Evolutionary conservation across 2,888 invertebrate species (phyloP), one percentile per base, ranked within the genome.

Genomic region (Cataglyphis altisquamis): DNA sequence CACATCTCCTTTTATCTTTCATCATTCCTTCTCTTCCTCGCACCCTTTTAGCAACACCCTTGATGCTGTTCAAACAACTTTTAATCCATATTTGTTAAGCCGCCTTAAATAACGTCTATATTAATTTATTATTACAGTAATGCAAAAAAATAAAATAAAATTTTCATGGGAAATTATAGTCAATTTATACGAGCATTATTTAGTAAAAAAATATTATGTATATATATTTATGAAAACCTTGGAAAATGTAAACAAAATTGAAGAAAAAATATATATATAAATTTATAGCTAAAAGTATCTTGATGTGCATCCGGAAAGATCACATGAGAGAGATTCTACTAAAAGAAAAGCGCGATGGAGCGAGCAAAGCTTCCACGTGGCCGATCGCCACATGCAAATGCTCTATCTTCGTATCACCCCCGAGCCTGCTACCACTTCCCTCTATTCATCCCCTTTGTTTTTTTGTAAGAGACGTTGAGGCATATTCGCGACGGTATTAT

Each of bases 81-180:
- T 94, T 94, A 94, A 94, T 94, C 94, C 93, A 93, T 94, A 93
- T 94, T 94, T 94, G 94, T 94, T 94, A 94, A 94, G 93, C 92
- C 93, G 91, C 90, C 91, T 91, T 92, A 93, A 93, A 92, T 92
- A 93, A 90, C 91, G 91, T 91, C 92, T 91, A 90, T 91, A 92
- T 90, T 91, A 91, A 93, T 93, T 94, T 93, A 93, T 93, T 93
- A 93, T 91, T 90, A 86, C 82, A 29, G 12, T 45, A 18, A 36
- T 25, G 36, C 3, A 60, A 45, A n/a, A 52, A n/a, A n/a, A 68
- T 10, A 18, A 32, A 32, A 25, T 9, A 60, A 5, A 67, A 29
- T 29, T 12, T 60, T 57, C 29, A n/a, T 25, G 4, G 55, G 5
- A 21, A 41, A 39, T 77, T 55, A 66, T 55, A 66, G 29, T 29